Evolutionary conservation across 2,888 invertebrate genomes (phyloP).

Genomic region (Rhabditophanes sp.): DNA sequence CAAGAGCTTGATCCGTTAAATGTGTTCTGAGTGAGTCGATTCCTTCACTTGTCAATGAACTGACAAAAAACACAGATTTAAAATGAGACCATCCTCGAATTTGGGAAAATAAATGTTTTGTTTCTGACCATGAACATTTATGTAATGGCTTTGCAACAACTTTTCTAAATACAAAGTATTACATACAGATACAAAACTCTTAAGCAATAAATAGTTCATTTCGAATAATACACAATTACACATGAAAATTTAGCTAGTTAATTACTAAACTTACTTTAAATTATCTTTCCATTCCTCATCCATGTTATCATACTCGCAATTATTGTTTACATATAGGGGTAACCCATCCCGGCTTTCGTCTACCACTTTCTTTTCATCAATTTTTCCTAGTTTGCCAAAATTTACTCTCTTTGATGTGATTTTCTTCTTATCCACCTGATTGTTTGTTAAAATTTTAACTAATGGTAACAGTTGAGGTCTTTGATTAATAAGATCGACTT

Average conservation of each 20-base stretch:
- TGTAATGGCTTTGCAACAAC: conserved; percentile 28
- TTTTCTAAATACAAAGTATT: conserved; percentile 13
- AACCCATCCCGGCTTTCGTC: conserved; percentile 2
- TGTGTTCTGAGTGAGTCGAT: conserved; percentile 29
- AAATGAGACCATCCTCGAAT: conserved; percentile 60
- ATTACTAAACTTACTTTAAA: conserved; percentile 16
- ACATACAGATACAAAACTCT: conserved; percentile 4
- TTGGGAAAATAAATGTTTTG: conserved; percentile 26
- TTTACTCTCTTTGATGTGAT: conserved; percentile 12
- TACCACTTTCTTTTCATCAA: conserved; percentile 3
- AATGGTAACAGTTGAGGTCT: conserved; percentile 61
- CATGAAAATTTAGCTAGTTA: neutral
- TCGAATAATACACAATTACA: neutral
- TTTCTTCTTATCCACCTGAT: conserved; percentile 42
- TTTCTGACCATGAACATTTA: conserved; percentile 25
- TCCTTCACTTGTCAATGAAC: conserved; percentile 29
- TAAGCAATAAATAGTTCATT: conserved; percentile 4
- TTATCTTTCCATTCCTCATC: conserved; percentile 27
- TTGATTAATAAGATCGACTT: conserved; percentile 54
- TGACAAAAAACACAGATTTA: conserved; percentile 58
- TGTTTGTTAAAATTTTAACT: conserved; percentile 57
- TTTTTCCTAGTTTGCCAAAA: conserved; percentile 11
- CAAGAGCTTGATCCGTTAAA: conserved; percentile 17
- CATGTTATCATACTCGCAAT: conserved; percentile 6
- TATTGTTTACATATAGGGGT: conserved; percentile 3